Evolutionary conservation across 2,113 vertebrate genomes (phyloP).

Genomic region (Eptesicus fuscus): DNA sequence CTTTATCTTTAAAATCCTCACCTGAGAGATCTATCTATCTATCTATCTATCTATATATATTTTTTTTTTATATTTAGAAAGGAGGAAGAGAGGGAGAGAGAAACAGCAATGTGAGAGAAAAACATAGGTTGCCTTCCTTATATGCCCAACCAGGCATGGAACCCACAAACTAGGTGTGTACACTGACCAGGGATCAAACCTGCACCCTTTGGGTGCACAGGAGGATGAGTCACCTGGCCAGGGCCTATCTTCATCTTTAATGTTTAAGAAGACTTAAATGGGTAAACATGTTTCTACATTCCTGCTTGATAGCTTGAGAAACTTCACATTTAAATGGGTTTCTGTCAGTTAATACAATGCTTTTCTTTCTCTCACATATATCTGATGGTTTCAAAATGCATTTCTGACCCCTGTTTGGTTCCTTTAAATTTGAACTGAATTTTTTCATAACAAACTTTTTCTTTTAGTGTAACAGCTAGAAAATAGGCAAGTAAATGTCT

Average conservation of each 20-base stretch:
- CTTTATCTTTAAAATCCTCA: not conserved
- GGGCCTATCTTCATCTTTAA: not conserved
- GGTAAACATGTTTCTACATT: not conserved
- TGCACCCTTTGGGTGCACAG: not conserved
- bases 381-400: fast-evolving
- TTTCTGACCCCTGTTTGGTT: not conserved
- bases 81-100: not conserved
- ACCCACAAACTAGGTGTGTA: not conserved
- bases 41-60: too few species aligned
- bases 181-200: not conserved
- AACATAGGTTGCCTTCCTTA: not conserved
- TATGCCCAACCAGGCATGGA: not conserved
- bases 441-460: not conserved
- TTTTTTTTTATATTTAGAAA: not conserved
- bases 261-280: not conserved
- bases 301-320: slow-evolving; percentile 47
- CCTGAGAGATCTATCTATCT: too few species aligned
- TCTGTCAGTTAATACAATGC: not conserved
- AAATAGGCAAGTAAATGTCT: not conserved
- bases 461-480: not conserved
- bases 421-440: not conserved
- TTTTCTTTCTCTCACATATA: not conserved
- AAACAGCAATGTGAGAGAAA: not conserved
- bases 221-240: not conserved
- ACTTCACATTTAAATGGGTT: not conserved